Evolutionary conservation across 2,888 invertebrate species (phyloP), one percentile per base, ranked within the genome.

Genomic region (Drosophila barbarae): DNA sequence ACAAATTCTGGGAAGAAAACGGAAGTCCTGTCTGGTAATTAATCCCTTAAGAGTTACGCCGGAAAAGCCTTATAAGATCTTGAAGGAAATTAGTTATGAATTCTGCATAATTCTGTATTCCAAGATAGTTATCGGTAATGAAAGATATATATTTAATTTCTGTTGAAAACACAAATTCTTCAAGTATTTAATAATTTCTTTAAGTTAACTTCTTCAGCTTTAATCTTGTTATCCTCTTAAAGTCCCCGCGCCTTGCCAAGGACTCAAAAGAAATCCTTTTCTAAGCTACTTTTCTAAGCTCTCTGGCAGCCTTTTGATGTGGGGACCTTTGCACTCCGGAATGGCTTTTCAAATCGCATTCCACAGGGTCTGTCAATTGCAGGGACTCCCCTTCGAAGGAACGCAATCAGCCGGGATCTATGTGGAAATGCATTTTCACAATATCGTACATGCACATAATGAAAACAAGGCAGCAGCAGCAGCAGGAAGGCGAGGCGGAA

Each of bases 351-450:
- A 70, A 79, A 74, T 76, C 54, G 34, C 60, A 49, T 28, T 59
- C 38, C 47, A 28, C 26, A 12, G 8, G 35, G 73, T 63, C 67
- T 77, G 73, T 79, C 83, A 76, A 79, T 76, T 51, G 75, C 65
- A 59, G 67, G 36, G 41, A 47, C 47, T 26, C 49, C 58, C 65
- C 30, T 30, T 36, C 41, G 41, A 28, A 10, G 46, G 28, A 36
- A 44, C 65, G 54, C 72, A 79, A 82, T 79, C 79, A 78, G 84
- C 72, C 69, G 66, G 70, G 77, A 80, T 79, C 79, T 84, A 79
- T 82, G 77, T 80, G 84, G 77, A 80, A 80, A 80, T 84, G 84
- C 80, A 80, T 84, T 80, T 80, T 78, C 84, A 79, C 79, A 79
- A 76, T 77, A 84, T 81, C 73, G 77, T 69, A 79, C 74, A 70